A percentile compares a stretch with the other conserved stretches of the same genome.
phyloP scores from a whole-genome alignment of 2,888 invertebrate species.

The Anthrax anthrax region DNA sequence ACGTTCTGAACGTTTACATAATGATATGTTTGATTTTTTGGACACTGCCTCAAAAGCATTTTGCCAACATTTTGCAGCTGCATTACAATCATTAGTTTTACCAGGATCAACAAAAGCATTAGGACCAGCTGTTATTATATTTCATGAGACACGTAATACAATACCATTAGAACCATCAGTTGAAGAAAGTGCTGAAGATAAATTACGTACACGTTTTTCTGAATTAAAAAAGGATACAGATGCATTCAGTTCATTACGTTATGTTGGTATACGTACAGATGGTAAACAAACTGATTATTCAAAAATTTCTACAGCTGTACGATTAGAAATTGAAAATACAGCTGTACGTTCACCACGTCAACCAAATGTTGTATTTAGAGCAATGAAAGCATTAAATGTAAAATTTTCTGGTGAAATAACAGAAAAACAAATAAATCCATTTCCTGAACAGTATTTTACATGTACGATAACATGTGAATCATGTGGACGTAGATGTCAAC shows the following conservation, averaged over 20 bases:
- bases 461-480: constrained; percentile 56
- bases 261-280: constrained; percentile 46
- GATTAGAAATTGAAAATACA: constrained; percentile 50
- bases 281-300: constrained; percentile 44
- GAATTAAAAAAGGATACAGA: constrained; percentile 48
- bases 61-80: constrained; percentile 52
- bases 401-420: constrained; percentile 57
- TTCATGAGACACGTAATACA: constrained; percentile 66
- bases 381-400: constrained; percentile 57
- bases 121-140: constrained; percentile 62
- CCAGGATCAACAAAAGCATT: constrained; percentile 36
- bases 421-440: constrained; percentile 45
- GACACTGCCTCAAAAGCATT: constrained; percentile 63
- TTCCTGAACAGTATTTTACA: constrained; percentile 67
- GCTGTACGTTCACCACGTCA: constrained; percentile 54
- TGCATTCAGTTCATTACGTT: constrained; percentile 56
- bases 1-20: constrained; percentile 56
- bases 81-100: constrained; percentile 28
- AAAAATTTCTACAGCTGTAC: constrained; percentile 41
- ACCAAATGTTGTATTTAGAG: constrained; percentile 50
- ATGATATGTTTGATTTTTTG: constrained; percentile 62
- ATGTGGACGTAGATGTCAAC: constrained; percentile 47
- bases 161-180: constrained; percentile 43
- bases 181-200: constrained; percentile 46
- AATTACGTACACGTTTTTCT: constrained; percentile 45